phyloP scores from a whole-genome alignment of 2,113 vertebrate species.

The Brienomyrus longianalis region DNA sequence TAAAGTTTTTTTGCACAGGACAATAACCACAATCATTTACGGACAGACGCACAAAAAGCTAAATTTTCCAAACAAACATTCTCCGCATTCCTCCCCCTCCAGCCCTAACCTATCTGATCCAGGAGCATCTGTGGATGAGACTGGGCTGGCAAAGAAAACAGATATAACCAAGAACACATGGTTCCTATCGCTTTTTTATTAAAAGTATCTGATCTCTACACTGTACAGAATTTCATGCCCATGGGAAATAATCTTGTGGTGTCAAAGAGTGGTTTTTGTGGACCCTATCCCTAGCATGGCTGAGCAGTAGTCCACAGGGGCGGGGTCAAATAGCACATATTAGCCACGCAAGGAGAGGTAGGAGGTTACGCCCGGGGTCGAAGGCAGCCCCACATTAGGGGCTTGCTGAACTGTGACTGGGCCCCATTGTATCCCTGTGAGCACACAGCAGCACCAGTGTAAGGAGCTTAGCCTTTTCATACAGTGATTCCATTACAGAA shows the following conservation, averaged over 20 bases:
- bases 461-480: slow-evolving; percentile 15
- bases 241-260: background rate
- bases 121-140: slow-evolving; percentile 2
- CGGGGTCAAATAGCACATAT: background rate
- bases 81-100: slow-evolving; percentile 9
- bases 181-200: background rate
- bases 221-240: background rate
- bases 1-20: slow-evolving; percentile 5
- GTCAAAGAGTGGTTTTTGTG: background rate
- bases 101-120: background rate
- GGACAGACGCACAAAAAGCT: background rate
- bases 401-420: slow-evolving; percentile 5
- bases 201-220: background rate
- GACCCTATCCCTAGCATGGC: background rate
- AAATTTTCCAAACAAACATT: slow-evolving; percentile 16
- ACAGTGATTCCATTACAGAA: slow-evolving; percentile 5
- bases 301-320: background rate
- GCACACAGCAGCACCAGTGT: slow-evolving; percentile 1
- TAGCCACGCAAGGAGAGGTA: background rate
- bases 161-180: slow-evolving; percentile 18
- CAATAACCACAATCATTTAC: slow-evolving; percentile 12
- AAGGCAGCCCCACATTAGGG: background rate
- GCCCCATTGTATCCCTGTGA: background rate
- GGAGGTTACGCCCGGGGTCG: background rate
- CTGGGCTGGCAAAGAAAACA: background rate